These are phyloP conservation scores for Archegozetes longisetosus DNA, from an alignment of 1,140 invertebrate genomes.

Conservation along the genomic window DNA sequence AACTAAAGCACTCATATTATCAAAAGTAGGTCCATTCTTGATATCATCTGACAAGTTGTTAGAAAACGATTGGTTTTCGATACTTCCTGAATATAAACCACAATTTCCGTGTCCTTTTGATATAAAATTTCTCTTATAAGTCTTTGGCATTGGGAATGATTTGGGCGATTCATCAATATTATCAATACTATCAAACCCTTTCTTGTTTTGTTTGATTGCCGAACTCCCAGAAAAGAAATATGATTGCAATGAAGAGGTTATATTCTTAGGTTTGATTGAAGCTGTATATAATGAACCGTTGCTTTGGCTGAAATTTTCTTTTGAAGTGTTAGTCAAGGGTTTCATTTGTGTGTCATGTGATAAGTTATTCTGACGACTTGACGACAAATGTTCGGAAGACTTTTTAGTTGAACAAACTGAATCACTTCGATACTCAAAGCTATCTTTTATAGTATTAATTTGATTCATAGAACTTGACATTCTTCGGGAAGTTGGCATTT, in stretches of 20 bases:
- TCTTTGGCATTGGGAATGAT: conserved; percentile 19
- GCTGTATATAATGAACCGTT: neutral
- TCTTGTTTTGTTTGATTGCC: neutral
- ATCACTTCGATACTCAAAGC: neutral
- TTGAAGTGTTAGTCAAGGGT: neutral
- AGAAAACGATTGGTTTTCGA: too few relatives aligned
- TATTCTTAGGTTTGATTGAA: neutral
- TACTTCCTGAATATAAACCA: conserved; percentile 17
- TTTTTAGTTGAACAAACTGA: neutral
- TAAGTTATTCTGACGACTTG: too few relatives aligned
- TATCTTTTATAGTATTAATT: neutral
- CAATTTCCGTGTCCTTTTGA: conserved; percentile 19
- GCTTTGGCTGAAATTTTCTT: neutral
- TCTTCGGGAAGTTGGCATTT: neutral
- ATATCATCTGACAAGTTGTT: neutral
- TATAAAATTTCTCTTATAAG: conserved; percentile 21
- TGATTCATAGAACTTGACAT: neutral
- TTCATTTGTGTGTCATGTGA: neutral
- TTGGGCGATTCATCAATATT: neutral
- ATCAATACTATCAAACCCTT: neutral
- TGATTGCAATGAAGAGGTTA: conserved; percentile 3
- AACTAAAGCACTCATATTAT: conserved; percentile 18
- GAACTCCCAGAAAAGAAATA: conserved; percentile 7
- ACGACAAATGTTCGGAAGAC: neutral
- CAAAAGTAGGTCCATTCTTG: neutral